Evolutionary conservation across 2,797 vertebrate species (phyloP), one percentile per base, ranked within the genome.

Genomic region (Miichthys miiuy): DNA sequence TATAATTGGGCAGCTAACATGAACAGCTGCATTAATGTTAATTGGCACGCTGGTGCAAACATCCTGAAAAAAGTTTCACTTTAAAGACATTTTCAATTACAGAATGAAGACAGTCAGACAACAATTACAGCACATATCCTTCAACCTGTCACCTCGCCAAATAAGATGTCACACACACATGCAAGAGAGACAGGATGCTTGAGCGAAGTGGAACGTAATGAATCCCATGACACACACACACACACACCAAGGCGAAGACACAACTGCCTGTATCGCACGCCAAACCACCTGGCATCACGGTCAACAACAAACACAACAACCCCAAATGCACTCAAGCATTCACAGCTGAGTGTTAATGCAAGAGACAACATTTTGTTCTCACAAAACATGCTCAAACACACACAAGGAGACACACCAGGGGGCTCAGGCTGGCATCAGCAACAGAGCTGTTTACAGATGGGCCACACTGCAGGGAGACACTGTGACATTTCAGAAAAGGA

Each of bases 401-500:
- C 77, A 81, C 79, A 54, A 55, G 70, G 63, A 84, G 68, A 83
- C 77, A 51, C 83, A 76, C 69, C 72, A 6, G 85, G 89, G 81
- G 87, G 86, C 51, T 77, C 16, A 1, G 71, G 50, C 85, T 89
- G 84, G 90, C 82, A 80, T 86, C 81, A 63, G 77, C 89, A 77
- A 77, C 81, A 70, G 87, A 81, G 89, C 88, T 88, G 89, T 90
- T 91, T 90, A 89, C 89, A 92, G 89, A 89, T 74, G 68, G 84
- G 81, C 85, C 87, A 85, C 92, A 63, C 87, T 85, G 88, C 91
- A 75, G 89, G 90, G 86, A 90, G 82, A 92, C 84, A 41, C 84
- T 81, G 89, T 93, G 94, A 91, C 93, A 94, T 94, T 94, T 93
- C 83, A 83, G 86, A 92, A 91, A 89, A 84, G 84, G 82, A 90